Evolutionary conservation across 2,113 vertebrate genomes (phyloP).

Genomic region (Pygoscelis adeliae): DNA sequence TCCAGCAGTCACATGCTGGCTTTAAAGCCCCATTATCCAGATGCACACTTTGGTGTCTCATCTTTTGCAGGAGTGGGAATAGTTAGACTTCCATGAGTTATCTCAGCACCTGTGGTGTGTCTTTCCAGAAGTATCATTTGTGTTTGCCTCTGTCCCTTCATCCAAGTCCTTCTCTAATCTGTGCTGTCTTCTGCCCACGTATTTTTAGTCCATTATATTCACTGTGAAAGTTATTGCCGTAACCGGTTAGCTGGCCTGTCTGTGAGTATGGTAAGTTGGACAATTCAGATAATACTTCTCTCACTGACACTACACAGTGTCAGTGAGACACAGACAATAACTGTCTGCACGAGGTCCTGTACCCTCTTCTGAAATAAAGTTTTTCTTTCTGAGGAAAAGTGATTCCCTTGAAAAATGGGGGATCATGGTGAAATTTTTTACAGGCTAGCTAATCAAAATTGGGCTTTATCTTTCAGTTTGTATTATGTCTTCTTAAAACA

Average conservation of each 20-base stretch:
- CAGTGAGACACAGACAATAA: neutral
- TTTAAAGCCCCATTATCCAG: neutral
- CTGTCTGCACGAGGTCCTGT: neutral
- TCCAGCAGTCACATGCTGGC: neutral
- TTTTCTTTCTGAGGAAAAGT: neutral
- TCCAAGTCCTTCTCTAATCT: neutral
- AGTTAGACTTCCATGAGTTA: neutral
- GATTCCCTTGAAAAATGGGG: neutral
- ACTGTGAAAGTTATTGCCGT: neutral
- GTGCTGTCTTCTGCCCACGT: neutral
- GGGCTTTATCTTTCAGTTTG: neutral
- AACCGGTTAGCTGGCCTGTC: neutral
- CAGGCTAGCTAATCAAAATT: neutral
- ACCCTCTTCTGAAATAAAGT: neutral
- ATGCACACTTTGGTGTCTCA: neutral
- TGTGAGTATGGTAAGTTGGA: rapidly evolving
- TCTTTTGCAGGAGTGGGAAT: neutral
- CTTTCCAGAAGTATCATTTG: neutral
- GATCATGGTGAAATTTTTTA: neutral
- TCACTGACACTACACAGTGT: neutral
- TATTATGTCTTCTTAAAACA: neutral
- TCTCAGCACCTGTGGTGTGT: neutral
- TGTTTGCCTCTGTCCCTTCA: neutral
- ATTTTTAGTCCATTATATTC: neutral
- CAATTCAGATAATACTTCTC: neutral